Conservation (phyloP, 2,888 invertebrate species). For the Venusia cambrica region DNA sequence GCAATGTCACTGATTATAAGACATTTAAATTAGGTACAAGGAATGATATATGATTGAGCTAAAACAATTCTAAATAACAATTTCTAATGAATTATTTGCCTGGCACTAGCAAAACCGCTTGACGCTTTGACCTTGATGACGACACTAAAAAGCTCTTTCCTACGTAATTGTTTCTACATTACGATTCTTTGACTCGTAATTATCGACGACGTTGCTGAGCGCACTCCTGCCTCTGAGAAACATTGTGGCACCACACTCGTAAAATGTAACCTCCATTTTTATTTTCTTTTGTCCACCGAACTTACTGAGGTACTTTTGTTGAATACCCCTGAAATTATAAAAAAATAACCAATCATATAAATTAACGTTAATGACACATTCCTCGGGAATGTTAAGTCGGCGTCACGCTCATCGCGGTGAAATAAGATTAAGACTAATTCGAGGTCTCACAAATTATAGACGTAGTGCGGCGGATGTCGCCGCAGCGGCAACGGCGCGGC, state of each 20-base stretch:
- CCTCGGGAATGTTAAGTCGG: slow-evolving; percentile 58
- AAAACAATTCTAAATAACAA: too few relatives aligned
- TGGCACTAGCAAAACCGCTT: slow-evolving; percentile 2
- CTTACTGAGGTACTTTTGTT: slow-evolving; percentile 37
- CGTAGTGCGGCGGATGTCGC: slow-evolving; percentile 73
- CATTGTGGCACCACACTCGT: slow-evolving; percentile 42
- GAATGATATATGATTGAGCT: too few relatives aligned
- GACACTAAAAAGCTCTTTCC: slow-evolving; percentile 34
- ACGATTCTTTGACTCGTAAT: slow-evolving; percentile 55
- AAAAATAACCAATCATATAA: slow-evolving; percentile 63
- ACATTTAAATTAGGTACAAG: too few relatives aligned
- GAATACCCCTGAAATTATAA: slow-evolving; percentile 45
- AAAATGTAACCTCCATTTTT: slow-evolving; percentile 38
- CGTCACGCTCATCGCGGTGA: slow-evolving; percentile 75
- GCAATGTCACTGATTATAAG: too few relatives aligned
- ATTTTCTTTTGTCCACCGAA: slow-evolving; percentile 38
- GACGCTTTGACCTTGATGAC: slow-evolving; percentile 19
- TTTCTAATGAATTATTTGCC: too few relatives aligned
- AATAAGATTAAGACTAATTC: slow-evolving; percentile 76
- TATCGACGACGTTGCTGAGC: slow-evolving; percentile 50
- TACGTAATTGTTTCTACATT: slow-evolving; percentile 58
- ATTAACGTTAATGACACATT: slow-evolving; percentile 78
- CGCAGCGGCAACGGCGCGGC: slow-evolving; percentile 67
- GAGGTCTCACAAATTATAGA: slow-evolving; percentile 78
- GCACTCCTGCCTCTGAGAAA: slow-evolving; percentile 38